Evolutionary conservation across 2,888 invertebrate genomes (phyloP), one percentile per base, ranked within the genome.

Genomic region (Meiosimyza decipiens): DNA sequence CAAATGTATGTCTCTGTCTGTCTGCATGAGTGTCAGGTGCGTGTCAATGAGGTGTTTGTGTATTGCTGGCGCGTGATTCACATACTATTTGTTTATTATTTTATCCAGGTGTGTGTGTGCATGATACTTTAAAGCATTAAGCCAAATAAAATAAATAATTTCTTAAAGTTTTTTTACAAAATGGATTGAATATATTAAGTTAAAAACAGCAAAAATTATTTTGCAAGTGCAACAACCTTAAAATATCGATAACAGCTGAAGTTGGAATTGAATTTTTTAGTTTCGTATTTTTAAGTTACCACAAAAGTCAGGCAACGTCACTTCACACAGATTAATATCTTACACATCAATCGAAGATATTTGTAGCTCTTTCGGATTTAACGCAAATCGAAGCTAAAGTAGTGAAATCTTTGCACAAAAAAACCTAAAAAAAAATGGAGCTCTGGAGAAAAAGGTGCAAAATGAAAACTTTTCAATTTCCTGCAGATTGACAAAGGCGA

Each of bases 11-110:
- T 40, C 28, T 33, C 51, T 52, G 64, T 33, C 22, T 62, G 62
- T 52, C 22, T 18, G 66, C 9, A 9, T 55, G 57, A 15, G 67
- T 67, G 67, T 33, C 49, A 67, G 22, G 18, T 55, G 67, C 67
- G 67, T 67, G 67, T 67, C 57, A 49, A 49, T 16, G 67, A 67
- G 49, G 47, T 49, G 67, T 67, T 67, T 64, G 64, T 64, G 64
- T 51, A 40, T 28, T 18, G 22, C 50, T 15, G 16, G 51, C 51
- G 64, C 64, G 64, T 64, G 64, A 22, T 22, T 64, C 51, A 50
- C 51, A 50, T 64, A 22, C 55, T 55, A 22, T 22, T n/a, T 15
- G 54, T 54, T 54, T n/a, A 55, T 12, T n/a, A 18, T 16, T 16
- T 2, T n/a, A 55, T 22, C 16, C 22, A n/a, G n/a, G 16, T 55